phyloP scores from a whole-genome alignment of 2,888 invertebrate genomes.

The Candidula unifasciata region DNA sequence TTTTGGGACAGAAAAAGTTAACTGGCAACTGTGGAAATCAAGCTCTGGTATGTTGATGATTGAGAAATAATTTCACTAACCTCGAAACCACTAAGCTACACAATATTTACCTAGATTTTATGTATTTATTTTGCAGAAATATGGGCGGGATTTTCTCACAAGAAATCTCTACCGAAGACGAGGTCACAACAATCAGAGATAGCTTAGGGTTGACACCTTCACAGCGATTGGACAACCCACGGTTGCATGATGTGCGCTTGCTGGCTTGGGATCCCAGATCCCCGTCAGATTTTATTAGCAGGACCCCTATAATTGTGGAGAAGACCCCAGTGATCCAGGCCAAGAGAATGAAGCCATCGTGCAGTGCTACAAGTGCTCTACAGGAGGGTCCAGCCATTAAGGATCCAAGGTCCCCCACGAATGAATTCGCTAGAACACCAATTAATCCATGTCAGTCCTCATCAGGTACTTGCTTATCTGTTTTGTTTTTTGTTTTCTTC shows the following conservation, averaged over 20 bases:
- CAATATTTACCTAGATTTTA: too few species aligned
- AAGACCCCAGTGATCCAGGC: slow-evolving; percentile 18
- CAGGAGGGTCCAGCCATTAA: background rate
- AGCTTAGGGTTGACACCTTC: background rate
- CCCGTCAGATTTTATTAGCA: slow-evolving; percentile 22
- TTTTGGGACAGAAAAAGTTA: too few species aligned
- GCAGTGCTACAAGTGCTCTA: background rate
- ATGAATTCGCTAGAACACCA: slow-evolving; percentile 42
- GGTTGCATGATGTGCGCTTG: slow-evolving; percentile 12
- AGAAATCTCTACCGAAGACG: background rate
- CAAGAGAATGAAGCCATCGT: background rate
- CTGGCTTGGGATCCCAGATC: slow-evolving; percentile 37
- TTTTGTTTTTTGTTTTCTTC: background rate
- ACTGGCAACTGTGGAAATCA: too few species aligned
- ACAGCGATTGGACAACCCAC: background rate
- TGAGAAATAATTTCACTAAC: too few species aligned
- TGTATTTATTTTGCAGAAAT: background rate
- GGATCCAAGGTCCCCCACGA: slow-evolving; percentile 40
- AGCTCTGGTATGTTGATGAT: too few species aligned
- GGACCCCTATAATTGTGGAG: slow-evolving; percentile 44
- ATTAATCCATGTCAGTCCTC: slow-evolving; percentile 7
- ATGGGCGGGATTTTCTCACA: slow-evolving; percentile 27
- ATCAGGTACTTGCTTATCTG: background rate
- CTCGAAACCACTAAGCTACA: too few species aligned
- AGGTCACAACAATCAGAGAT: background rate